A percentile compares a stretch with the other conserved stretches of the same genome.
Evolutionary conservation across 92 coral and sea anemone species (phyloP).

Genomic region (Epizoanthus fatuus): DNA sequence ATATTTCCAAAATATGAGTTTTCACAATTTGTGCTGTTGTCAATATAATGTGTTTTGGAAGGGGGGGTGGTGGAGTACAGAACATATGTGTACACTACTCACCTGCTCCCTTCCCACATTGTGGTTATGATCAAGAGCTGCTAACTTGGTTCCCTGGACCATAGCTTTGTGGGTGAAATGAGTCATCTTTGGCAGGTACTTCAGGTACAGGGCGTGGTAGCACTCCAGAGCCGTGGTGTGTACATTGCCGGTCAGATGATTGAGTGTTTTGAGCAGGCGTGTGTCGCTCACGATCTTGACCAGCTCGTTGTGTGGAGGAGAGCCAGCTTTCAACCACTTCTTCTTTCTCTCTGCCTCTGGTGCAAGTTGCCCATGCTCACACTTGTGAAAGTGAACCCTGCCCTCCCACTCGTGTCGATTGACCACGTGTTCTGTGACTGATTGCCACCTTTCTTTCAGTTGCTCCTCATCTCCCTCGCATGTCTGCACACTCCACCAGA

Average conservation of each 20-base stretch:
- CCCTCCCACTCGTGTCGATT: constrained; percentile 48
- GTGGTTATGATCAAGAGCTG: constrained; percentile 61
- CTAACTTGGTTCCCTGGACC: constrained; percentile 54
- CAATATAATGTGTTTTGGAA: not conserved
- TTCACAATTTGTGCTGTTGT: not conserved
- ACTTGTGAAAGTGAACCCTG: constrained; percentile 20
- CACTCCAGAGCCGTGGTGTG: constrained; percentile 57
- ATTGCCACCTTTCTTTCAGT: constrained; percentile 45
- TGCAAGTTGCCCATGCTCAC: constrained; percentile 42
- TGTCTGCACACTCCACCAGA: constrained; percentile 47
- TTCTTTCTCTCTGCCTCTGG: not conserved
- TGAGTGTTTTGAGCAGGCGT: constrained; percentile 23
- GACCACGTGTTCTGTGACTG: constrained; percentile 29
- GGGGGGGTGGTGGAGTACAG: too few relatives aligned
- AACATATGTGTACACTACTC: not conserved
- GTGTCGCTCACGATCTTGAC: constrained; percentile 43
- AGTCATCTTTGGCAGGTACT: constrained; percentile 52
- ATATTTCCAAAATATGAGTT: too few relatives aligned
- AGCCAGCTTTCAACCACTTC: constrained; percentile 46
- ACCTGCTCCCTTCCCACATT: constrained; percentile 52
- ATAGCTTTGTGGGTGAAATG: constrained; percentile 52
- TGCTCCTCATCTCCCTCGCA: constrained; percentile 26
- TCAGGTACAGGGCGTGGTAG: constrained; percentile 58
- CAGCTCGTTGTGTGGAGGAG: constrained; percentile 32
- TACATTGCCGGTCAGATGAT: not conserved